Evolutionary conservation across 2,888 invertebrate species (phyloP).

Genomic region (Hartigia nigra): DNA sequence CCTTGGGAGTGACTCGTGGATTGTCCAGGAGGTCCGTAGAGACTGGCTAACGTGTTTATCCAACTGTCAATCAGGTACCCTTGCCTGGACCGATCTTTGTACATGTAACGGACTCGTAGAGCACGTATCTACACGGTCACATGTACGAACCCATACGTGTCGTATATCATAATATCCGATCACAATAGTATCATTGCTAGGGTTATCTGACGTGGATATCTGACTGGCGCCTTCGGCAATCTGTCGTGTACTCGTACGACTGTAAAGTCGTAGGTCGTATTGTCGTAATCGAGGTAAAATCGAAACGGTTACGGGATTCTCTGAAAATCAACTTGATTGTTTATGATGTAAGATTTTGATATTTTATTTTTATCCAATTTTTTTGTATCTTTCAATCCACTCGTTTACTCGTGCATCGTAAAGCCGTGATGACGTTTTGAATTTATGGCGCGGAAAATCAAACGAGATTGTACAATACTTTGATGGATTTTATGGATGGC

Average conservation of each 20-base stretch:
- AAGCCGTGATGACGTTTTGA: neutral
- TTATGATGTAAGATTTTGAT: neutral
- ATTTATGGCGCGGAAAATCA: neutral
- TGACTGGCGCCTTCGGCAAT: conserved; percentile 5
- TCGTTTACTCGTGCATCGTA: neutral
- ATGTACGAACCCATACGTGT: neutral
- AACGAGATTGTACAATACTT: too few relatives aligned
- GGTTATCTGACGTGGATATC: conserved; percentile 8
- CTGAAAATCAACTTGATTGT: neutral
- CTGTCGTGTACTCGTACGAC: neutral
- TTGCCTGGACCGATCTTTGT: neutral
- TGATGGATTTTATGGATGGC: neutral
- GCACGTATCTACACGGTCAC: neutral
- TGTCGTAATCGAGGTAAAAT: neutral
- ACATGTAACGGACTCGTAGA: neutral
- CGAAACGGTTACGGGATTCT: neutral
- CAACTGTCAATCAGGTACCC: conserved; percentile 55
- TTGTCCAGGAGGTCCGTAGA: conserved; percentile 31
- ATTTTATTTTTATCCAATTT: neutral
- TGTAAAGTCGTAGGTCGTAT: neutral
- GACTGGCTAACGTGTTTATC: conserved; percentile 56
- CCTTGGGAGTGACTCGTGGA: conserved; percentile 38
- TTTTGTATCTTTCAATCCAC: too few relatives aligned
- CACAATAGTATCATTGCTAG: conserved; percentile 26
- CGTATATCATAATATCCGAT: conserved; percentile 48